Conservation (phyloP, 1,140 invertebrate species). For the Tetragnatha versicolor region DNA sequence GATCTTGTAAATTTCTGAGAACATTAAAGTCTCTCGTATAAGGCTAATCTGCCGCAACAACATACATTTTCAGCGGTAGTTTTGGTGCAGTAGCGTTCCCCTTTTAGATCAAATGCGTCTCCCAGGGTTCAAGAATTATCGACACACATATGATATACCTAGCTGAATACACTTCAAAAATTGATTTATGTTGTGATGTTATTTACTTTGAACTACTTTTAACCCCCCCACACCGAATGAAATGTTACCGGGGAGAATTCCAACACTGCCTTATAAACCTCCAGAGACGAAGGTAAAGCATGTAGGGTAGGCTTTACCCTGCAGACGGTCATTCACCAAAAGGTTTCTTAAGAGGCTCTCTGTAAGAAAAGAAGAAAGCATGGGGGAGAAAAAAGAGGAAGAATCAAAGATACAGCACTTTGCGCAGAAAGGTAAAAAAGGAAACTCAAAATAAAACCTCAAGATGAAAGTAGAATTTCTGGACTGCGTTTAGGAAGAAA, state of each 20-base stretch:
- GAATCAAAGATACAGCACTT: constrained; percentile 48
- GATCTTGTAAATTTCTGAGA: too few species aligned
- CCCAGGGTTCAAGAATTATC: background rate
- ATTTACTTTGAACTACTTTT: constrained; percentile 23
- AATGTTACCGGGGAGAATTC: constrained; percentile 27
- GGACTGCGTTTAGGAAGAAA: constrained; percentile 46
- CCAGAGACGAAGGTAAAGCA: background rate
- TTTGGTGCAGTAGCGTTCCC: too few species aligned
- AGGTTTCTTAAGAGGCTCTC: constrained; percentile 20
- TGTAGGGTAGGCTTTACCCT: constrained; percentile 6
- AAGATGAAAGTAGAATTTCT: constrained; percentile 37
- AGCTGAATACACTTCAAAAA: constrained; percentile 14
- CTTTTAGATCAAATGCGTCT: background rate
- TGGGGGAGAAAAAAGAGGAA: background rate
- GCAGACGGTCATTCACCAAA: constrained; percentile 26
- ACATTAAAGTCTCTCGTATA: too few species aligned
- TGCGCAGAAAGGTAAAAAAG: constrained; percentile 31
- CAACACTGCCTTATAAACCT: background rate
- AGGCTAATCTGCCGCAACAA: too few species aligned
- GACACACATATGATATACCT: constrained; percentile 2
- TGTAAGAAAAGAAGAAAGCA: background rate
- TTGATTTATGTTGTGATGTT: constrained; percentile 1
- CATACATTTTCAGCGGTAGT: too few species aligned
- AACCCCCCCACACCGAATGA: constrained; percentile 16
- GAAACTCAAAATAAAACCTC: constrained; percentile 10